Percentiles rank a stretch among this genome's conserved stretches.
Conservation (phyloP, 2,888 invertebrate species). For the Muscina levida region DNA sequence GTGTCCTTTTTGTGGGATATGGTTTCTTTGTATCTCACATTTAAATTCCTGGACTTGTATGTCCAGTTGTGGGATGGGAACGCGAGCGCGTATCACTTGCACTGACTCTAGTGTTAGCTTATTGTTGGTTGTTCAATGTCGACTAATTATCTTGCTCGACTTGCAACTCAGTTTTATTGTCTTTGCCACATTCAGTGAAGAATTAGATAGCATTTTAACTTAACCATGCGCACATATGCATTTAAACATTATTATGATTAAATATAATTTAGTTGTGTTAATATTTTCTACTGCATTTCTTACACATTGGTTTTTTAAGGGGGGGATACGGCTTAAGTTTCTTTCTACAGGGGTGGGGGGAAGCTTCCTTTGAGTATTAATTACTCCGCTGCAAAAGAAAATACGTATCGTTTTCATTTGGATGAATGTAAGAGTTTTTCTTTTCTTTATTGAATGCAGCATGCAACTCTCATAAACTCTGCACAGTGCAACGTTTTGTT, state of each 20-base stretch:
- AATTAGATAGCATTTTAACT: constrained; percentile 14
- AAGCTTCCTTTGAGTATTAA: constrained; percentile 52
- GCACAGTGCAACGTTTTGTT: too few species aligned
- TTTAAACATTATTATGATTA: constrained; percentile 56
- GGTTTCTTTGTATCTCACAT: constrained; percentile 43
- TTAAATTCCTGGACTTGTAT: constrained; percentile 50
- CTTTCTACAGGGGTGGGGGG: constrained; percentile 37
- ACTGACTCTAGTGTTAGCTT: constrained; percentile 66
- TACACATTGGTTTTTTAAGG: constrained; percentile 11
- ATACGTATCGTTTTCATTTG: constrained; percentile 62
- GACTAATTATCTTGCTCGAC: constrained; percentile 78
- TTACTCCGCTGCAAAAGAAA: constrained; percentile 51
- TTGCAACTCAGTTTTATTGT: constrained; percentile 80
- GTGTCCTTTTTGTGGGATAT: constrained; percentile 31
- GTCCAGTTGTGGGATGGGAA: constrained; percentile 51
- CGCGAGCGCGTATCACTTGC: constrained; percentile 60
- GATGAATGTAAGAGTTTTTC: constrained; percentile 44
- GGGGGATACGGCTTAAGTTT: constrained; percentile 7
- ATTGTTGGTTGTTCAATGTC: constrained; percentile 74
- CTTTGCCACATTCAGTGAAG: constrained; percentile 64
- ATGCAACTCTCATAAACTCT: background rate
- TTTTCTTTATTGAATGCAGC: background rate
- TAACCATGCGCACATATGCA: constrained; percentile 27
- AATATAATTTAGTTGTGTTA: constrained; percentile 56
- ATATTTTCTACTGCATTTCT: constrained; percentile 49